Evolutionary conservation across 1,140 invertebrate species (phyloP), one percentile per base, ranked within the genome.

Genomic region (Leptonema lineaticorne): DNA sequence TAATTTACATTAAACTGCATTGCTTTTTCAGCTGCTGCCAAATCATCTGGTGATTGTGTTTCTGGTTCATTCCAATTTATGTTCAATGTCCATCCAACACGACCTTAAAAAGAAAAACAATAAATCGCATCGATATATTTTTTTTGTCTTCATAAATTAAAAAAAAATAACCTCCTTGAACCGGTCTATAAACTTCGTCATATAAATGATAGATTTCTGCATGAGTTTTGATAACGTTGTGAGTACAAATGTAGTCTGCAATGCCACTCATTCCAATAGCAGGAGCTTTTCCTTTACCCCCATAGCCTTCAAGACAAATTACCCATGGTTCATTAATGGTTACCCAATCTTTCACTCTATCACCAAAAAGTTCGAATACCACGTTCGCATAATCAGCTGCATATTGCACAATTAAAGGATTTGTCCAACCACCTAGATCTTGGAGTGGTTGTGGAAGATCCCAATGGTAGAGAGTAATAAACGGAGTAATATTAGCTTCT

Each of bases 151-250:
- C 5, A 20, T 7, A 24, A 26, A 11, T 3, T 18, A 2, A 26
- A 45, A 62, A 2, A 41, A 58, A 67, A 71, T 73, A 69, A 73
- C 84, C 85, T 27, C 78, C 75, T 69, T 88, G 85, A 0, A 65
- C 69, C 11, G 69, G 0, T 69, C 81, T 81, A 74, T 85, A 89
- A 45, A 83, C 75, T 1, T 79, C 71, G 41, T 87, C 76, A 69
- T 89, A 89, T 63, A 89, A 76, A 63, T 81, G 79, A 60, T 82
- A 85, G 4, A 78, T 81, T 74, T 78, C 81, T 1, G 83, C 84
- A 72, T 87, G 85, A 0, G 85, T 79, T 73, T 79, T 79, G 0
- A 86, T 67, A n/a, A 84, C 20, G 70, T 79, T 85, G 71, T 86
- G 84, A 1, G 71, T 77, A 60, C 83, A 84, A 16, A 83, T 24